Base-by-base conservation (phyloP, 2,797 vertebrate species). In the Lophotriccus pileatus region DNA sequence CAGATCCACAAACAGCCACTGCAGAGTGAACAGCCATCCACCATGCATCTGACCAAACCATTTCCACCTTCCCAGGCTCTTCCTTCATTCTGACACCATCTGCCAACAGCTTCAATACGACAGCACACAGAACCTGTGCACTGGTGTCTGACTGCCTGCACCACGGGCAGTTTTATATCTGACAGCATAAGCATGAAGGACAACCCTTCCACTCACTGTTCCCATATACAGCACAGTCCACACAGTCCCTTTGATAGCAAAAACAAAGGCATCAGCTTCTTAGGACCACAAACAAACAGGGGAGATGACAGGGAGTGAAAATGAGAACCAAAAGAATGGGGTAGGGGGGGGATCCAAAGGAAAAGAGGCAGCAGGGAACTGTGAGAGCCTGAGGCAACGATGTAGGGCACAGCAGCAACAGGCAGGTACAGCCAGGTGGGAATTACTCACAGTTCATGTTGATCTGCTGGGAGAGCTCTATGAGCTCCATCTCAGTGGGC, bases 401-500 rank as follows among this genome's bases (percentile, higher is more conserved):
- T 27, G 50, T 10, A 14, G 72, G 4, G 14, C 25, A 24, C 28
- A 60, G 88, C 74, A 89, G 72, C 53, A 55, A 41, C 47, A 86
- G 39, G 22, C 59, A 93, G 74, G 85, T 53, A 66, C 27, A 68
- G 74, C n/a, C 9, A 23, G 46, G 22, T 43, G 53, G 49, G 18
- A 11, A 7, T 55, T 81, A 97, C 98, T 98, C 97, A 99, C 99
- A 2, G 96, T 99, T 99, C 99, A 99, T 99, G 98, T 99, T 99
- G 97, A 99, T 99, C 97, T 99, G 99, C 98, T 99, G 99, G 87
- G 99, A 99, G 36, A 99, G 98, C 87, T 99, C 99, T 14, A 99
- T 99, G 47, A 99, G 98, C 96, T 99, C 99, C 99, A 99, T 99
- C 97, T 99, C 99, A 1, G 99, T 99, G 41, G 99, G 99, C 99